Base-by-base conservation (phyloP, 2,113 vertebrate genomes). In the Craseonycteris thonglongyai region DNA sequence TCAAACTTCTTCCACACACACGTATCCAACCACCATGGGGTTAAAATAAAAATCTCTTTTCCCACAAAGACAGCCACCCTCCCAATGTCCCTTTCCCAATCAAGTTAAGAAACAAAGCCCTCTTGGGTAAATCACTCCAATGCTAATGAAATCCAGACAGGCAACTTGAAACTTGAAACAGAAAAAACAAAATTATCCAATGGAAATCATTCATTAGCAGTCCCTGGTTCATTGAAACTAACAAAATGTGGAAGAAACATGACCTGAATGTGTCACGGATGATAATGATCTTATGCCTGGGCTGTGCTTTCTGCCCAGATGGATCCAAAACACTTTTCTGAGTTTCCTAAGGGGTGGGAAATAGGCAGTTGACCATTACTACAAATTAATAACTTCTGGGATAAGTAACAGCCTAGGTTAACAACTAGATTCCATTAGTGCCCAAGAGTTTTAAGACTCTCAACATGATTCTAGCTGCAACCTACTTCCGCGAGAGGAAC, bases 131-230 rank as follows among this genome's bases (percentile, higher is more conserved):
- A 97, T 96, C 93, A 95, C 63, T 96, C 96, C 93, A 95, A 95
- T 96, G 68, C 91, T 98, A 98, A 98, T 98, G 97, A 98, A 98
- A 98, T 97, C 97, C 98, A 98, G 98, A 96, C 93, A 97, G 94
- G 94, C 93, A 95, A 95, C 54, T 75, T 96, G 97, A 98, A 98
- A 97, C 94, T 96, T 95, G 97, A 98, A 97, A 97, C 97, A 98
- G 96, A 96, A 97, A 97, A 98, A 98, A 98, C 96, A 98, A 98
- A 97, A 94, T 93, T 96, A 98, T 97, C 98, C 96, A 98, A 97
- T 98, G 97, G 97, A 98, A 98, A 98, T 98, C 97, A 98, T 98
- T 98, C 97, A 98, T 98, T 98, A 98, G 95, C 97, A 97, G 94
- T 96, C 96, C 96, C 86, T 88, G 96, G 97, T 97, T 98, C 97